Base-by-base conservation (phyloP, 2,113 vertebrate genomes). In the Myiozetetes cayanensis region DNA sequence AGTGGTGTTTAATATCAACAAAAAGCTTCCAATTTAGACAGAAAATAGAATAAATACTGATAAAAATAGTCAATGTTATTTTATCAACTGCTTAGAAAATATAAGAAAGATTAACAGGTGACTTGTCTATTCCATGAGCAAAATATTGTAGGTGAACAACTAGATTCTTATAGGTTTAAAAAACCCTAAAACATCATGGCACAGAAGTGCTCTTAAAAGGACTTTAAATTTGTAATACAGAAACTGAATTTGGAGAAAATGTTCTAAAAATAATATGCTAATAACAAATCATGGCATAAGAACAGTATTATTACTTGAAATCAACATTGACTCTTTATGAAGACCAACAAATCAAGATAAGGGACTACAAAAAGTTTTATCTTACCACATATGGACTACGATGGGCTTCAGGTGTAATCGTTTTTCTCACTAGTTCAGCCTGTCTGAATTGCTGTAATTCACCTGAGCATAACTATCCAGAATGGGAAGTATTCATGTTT, bases 321-420 rank as follows among this genome's bases (percentile, higher is more conserved):
- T 43, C 19, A 59, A 5, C 28, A 19, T 39, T 8, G 25, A 20
- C 4, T 68, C 30, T 39, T 71, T 61, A 56, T 44, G 31, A 89
- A 79, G 2, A 43, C 15, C 15, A 50, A 53, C 4, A 77, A 67
- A 61, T 43, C 20, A 55, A 47, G 33, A 5, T 19, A 62, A 0
- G 0, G 4, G 8, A 4, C 24, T 66, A 24, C 21, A 61, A 35
- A 56, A 52, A 44, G 4, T 2, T 59, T 33, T 0, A 0, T 66
- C 33, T 1, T 46, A 46, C 9, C 20, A 14, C 0, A 0, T 37
- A 59, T 4, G 6, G 22, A 25, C 11, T 85, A 23, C 2, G 59
- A 35, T 22, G 8, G 31, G 14, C 4, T 65, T 49, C 39, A 82
- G 59, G 30, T 52, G n/a, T 65, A 46, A 24, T 43, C 82, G 10